phyloP scores from a whole-genome alignment of 2,797 vertebrate genomes.

The Phrynocephalus vlangalii region DNA sequence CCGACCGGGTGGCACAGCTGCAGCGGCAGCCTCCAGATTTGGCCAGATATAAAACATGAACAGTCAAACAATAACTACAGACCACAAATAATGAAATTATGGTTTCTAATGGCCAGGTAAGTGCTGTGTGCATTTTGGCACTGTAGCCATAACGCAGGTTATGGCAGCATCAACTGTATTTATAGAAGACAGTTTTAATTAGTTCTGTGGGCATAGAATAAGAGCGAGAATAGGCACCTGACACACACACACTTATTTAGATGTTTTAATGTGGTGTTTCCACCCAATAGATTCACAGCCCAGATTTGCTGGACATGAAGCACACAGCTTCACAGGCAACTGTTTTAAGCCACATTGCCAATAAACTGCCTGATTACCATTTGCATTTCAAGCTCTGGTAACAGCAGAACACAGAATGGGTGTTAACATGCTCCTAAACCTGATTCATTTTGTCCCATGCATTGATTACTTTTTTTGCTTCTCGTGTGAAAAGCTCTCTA shows the following conservation, averaged over 20 bases:
- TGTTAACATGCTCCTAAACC: not conserved
- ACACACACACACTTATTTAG: not conserved
- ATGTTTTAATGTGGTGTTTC: not conserved
- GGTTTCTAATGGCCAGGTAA: not conserved
- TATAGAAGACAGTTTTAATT: no score
- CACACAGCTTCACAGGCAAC: not conserved
- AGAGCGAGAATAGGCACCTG: not conserved
- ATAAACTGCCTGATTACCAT: not conserved
- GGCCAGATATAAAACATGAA: no score
- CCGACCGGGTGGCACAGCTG: no score
- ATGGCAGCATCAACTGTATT: not conserved
- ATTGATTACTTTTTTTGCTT: slow-evolving; percentile 31
- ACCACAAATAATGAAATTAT: no score
- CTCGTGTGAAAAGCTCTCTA: not conserved
- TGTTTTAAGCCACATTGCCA: not conserved
- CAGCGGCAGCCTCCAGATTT: no score
- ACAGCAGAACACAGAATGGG: not conserved
- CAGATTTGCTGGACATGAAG: not conserved
- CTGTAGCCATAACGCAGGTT: not conserved
- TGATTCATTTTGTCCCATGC: not conserved
- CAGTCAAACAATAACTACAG: no score
- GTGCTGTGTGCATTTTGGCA: not conserved
- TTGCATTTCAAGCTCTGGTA: not conserved
- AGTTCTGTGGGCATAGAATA: no score
- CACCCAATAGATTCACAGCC: not conserved